Evolutionary conservation across 2,888 invertebrate species (phyloP).

Genomic region (Lasiommata megera): DNA sequence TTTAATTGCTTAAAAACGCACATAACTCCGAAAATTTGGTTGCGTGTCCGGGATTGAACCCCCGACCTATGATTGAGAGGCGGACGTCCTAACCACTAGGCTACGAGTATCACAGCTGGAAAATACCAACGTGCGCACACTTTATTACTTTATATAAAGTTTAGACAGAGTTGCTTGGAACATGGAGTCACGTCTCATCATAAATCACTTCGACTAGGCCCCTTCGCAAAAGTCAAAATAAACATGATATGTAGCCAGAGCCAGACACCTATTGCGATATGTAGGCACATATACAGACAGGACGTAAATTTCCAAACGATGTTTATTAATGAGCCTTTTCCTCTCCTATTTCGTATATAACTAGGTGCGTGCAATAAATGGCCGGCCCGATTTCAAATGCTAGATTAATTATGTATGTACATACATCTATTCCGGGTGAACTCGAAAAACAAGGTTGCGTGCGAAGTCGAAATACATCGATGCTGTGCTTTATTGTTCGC

Average conservation of each 20-base stretch:
- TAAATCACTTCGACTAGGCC: too few species aligned
- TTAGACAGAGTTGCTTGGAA: too few species aligned
- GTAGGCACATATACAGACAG: conserved; percentile 18
- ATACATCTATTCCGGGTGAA: conserved; percentile 45
- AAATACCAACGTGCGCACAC: too few species aligned
- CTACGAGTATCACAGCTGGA: too few species aligned
- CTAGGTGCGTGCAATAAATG: conserved; percentile 30
- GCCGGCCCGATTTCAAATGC: conserved; percentile 33
- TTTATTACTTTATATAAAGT: too few species aligned
- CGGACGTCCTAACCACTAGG: too few species aligned
- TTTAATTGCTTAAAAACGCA: too few species aligned
- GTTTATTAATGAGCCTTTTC: conserved; percentile 29
- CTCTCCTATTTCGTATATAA: conserved; percentile 31
- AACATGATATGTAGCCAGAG: background rate
- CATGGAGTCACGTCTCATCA: too few species aligned
- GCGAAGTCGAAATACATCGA: conserved; percentile 24
- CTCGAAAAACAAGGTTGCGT: conserved; percentile 36
- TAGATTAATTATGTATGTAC: conserved; percentile 58
- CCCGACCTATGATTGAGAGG: too few species aligned
- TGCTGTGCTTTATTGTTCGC: conserved; percentile 19
- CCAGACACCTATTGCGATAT: conserved; percentile 10
- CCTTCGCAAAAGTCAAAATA: background rate
- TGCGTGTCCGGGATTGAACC: too few species aligned
- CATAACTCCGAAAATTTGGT: too few species aligned
- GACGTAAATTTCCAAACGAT: conserved; percentile 30